Evolutionary conservation across 1,140 invertebrate species (phyloP), one percentile per base, ranked within the genome.

Genomic region (Trachelipus rathkii): DNA sequence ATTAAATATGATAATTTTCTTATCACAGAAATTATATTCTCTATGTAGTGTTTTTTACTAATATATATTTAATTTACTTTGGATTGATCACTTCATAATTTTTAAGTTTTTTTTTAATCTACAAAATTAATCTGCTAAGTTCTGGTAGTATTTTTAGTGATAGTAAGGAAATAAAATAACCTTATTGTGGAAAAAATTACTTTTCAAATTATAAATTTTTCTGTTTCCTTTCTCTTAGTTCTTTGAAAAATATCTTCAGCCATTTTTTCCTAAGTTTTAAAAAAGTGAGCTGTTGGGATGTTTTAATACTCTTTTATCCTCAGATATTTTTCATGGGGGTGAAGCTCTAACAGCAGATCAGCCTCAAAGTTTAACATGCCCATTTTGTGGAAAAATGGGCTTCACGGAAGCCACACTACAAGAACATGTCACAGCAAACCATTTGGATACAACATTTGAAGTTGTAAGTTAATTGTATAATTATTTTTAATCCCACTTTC

Each of bases 381-480:
- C 96, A 53, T 96, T 95, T 86, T 98, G 96, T 87, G 93, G 94
- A 81, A 91, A 91, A 84, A 95, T 97, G 93, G 96, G 96, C 45
- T 95, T 95, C 84, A 97, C 95, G 80, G 95, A 98, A 87, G 88
- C 90, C 69, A 91, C 92, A 15, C 87, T 98, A 70, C 92, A 95
- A 86, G 95, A 97, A 85, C 96, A 98, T 87, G 94, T 78, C 53
- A 91, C 93, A 73, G 87, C 91, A 73, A 93, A 96, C 82, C 95
- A 97, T 86, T 87, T 91, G 66, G 94, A 95, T 84, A 91, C 90
- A 77, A 91, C 91, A 75, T 90, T 91, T 82, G 93, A 95, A 92
- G 93, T 96, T 84, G 92, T 93, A 86, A 85, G 89, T 88, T 79
- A 45, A 43, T 33, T 33, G 33, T 33, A 33, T 33, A 33, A 33